Percentiles rank a stretch among this genome's conserved stretches.
Evolutionary conservation across 1,140 invertebrate genomes (phyloP).

Genomic region (Bemisia tabaci): DNA sequence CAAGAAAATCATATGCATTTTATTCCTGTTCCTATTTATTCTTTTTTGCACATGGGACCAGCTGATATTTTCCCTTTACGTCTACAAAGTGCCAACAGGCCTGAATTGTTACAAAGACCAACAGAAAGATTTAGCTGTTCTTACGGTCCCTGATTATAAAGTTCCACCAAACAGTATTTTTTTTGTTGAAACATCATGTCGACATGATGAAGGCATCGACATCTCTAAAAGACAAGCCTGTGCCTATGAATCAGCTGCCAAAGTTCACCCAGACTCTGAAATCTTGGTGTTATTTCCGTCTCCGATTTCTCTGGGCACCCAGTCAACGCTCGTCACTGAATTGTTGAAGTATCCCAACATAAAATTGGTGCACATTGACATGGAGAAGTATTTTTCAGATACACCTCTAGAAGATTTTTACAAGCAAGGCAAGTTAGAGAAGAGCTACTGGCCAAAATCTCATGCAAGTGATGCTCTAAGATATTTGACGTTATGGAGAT

Average conservation of each 20-base stretch:
- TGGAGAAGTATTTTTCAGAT: constrained; percentile 38
- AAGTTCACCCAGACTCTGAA: constrained; percentile 19
- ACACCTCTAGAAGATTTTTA: constrained; percentile 48
- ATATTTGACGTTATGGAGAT: constrained; percentile 58
- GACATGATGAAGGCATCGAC: constrained; percentile 12
- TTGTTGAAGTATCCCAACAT: constrained; percentile 43
- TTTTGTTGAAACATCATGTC: constrained; percentile 24
- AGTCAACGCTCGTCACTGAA: constrained; percentile 22
- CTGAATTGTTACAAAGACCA: background rate
- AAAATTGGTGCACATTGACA: constrained; percentile 37
- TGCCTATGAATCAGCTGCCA: constrained; percentile 29
- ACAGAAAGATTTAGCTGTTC: background rate
- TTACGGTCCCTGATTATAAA: background rate
- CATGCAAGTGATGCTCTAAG: constrained; percentile 53
- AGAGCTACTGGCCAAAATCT: constrained; percentile 39
- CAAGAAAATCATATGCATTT: background rate
- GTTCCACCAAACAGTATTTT: constrained; percentile 18
- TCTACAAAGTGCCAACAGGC: background rate
- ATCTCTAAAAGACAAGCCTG: constrained; percentile 27
- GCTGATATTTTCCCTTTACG: background rate
- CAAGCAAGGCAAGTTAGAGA: constrained; percentile 36
- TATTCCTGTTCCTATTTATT: background rate
- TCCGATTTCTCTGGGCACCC: constrained; percentile 11
- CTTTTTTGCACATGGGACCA: background rate
- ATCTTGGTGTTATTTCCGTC: constrained; percentile 22